A percentile compares a stretch with the other conserved stretches of the same genome.
Evolutionary conservation across 2,113 vertebrate genomes (phyloP).

Genomic region (Hippotragus niger): DNA sequence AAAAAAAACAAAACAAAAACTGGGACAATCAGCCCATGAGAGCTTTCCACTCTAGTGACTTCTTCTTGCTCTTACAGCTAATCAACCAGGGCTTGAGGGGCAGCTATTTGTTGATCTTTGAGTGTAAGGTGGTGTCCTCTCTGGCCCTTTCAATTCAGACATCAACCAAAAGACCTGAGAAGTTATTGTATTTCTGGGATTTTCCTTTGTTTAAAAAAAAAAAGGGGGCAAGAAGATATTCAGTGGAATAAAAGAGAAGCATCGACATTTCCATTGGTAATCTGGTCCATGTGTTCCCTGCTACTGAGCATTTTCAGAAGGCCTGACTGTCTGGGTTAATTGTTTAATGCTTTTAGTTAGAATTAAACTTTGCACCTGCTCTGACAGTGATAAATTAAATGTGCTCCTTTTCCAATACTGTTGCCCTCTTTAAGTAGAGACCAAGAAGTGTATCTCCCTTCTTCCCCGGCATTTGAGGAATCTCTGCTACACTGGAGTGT

Average conservation of each 20-base stretch:
- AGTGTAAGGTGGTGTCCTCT: conserved; percentile 51
- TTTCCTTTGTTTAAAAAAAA: conserved; percentile 32
- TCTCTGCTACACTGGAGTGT: conserved; percentile 88
- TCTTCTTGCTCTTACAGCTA: conserved; percentile 52
- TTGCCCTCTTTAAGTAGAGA: conserved; percentile 89
- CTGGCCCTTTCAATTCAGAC: conserved; percentile 70
- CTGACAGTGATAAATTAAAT: conserved; percentile 92
- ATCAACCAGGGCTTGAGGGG: conserved; percentile 55
- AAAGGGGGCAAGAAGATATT: conserved; percentile 71
- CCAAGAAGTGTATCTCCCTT: conserved; percentile 89
- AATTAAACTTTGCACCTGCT: conserved; percentile 92
- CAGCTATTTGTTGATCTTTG: conserved; percentile 69
- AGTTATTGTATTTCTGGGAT: conserved; percentile 68
- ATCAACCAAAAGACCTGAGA: conserved; percentile 65
- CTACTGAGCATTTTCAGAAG: conserved; percentile 85
- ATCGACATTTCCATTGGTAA: conserved; percentile 80
- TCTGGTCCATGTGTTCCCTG: conserved; percentile 83
- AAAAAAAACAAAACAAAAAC: neutral
- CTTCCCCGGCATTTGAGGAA: conserved; percentile 85
- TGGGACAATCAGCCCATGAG: neutral
- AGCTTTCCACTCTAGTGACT: conserved; percentile 43
- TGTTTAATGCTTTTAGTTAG: conserved; percentile 93
- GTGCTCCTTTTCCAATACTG: conserved; percentile 89
- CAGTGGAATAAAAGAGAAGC: conserved; percentile 76
- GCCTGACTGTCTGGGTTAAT: conserved; percentile 89